phyloP scores from a whole-genome alignment of 2,888 invertebrate genomes.

The Caenorhabditis zanzibari region DNA sequence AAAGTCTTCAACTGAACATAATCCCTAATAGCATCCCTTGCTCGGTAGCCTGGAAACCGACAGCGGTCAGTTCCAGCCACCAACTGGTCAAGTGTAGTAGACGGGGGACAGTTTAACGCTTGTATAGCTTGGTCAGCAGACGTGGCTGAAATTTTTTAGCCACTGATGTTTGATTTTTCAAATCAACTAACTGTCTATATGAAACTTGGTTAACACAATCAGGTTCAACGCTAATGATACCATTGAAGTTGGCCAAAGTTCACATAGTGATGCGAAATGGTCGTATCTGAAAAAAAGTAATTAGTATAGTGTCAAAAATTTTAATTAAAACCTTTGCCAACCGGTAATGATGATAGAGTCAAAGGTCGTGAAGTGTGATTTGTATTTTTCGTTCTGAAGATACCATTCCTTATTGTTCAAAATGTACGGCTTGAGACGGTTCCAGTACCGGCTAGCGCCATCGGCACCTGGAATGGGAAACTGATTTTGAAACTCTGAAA shows the following conservation, averaged over 20 bases:
- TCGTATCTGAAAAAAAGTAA: slow-evolving; percentile 69
- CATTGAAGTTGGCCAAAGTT: slow-evolving; percentile 76
- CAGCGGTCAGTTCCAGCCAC: slow-evolving; percentile 71
- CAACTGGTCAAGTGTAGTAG: slow-evolving; percentile 68
- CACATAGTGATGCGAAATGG: slow-evolving; percentile 75
- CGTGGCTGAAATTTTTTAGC: slow-evolving; percentile 41
- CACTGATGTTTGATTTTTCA: slow-evolving; percentile 9
- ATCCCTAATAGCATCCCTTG: slow-evolving; percentile 68
- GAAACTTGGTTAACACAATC: slow-evolving; percentile 68
- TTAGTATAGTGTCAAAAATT: slow-evolving; percentile 9
- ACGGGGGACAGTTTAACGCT: slow-evolving; percentile 69
- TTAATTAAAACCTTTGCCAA: slow-evolving; percentile 70
- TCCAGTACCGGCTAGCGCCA: slow-evolving; percentile 71
- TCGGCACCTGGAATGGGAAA: slow-evolving; percentile 76
- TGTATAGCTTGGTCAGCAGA: slow-evolving; percentile 46
- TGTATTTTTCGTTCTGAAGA: slow-evolving; percentile 69
- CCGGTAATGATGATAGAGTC: slow-evolving; percentile 75
- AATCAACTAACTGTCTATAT: slow-evolving; percentile 67
- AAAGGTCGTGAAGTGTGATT: slow-evolving; percentile 66
- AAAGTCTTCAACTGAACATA: slow-evolving; percentile 68
- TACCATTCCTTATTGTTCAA: slow-evolving; percentile 75
- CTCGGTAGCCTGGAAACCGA: slow-evolving; percentile 73
- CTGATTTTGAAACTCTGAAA: too few relatives aligned
- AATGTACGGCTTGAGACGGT: slow-evolving; percentile 73
- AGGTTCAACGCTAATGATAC: slow-evolving; percentile 71